A percentile compares a stretch with the other conserved stretches of the same genome.
phyloP scores from a whole-genome alignment of 2,888 invertebrate genomes.

The Plusia festucae region DNA sequence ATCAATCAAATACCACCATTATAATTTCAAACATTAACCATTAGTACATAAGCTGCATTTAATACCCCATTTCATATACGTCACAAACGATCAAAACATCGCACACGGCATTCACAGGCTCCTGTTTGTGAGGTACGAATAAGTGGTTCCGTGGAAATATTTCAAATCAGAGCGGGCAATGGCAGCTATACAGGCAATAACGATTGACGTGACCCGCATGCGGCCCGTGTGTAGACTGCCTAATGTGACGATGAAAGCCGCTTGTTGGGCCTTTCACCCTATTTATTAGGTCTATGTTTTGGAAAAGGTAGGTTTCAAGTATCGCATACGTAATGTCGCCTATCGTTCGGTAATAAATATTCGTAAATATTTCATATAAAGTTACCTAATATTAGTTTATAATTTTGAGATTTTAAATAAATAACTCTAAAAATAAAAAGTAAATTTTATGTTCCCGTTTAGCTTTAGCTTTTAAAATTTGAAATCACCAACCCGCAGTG shows the following conservation, averaged over 20 bases:
- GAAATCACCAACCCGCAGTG: too few relatives aligned
- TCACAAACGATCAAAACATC: slow-evolving; percentile 71
- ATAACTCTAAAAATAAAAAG: too few relatives aligned
- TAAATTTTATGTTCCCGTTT: too few relatives aligned
- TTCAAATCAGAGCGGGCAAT: slow-evolving; percentile 86
- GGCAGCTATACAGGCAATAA: slow-evolving; percentile 83
- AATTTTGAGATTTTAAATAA: too few relatives aligned
- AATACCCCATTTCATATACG: slow-evolving; percentile 16
- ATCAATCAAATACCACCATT: slow-evolving; percentile 6
- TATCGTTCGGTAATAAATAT: slow-evolving; percentile 8
- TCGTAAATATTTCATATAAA: background rate
- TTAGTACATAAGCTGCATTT: slow-evolving; percentile 13
- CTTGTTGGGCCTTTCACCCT: slow-evolving; percentile 76
- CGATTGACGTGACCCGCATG: slow-evolving; percentile 86
- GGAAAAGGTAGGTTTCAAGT: slow-evolving; percentile 64
- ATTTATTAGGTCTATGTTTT: slow-evolving; percentile 79
- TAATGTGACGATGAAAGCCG: slow-evolving; percentile 81
- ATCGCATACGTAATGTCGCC: slow-evolving; percentile 57
- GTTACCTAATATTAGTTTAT: too few relatives aligned
- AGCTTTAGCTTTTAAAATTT: too few relatives aligned
- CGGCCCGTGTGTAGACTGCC: slow-evolving; percentile 80
- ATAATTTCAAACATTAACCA: slow-evolving; percentile 10
- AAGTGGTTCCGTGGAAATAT: slow-evolving; percentile 89
- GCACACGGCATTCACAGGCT: slow-evolving; percentile 58
- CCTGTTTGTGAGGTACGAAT: slow-evolving; percentile 82